These are phyloP conservation scores for Volucella zonaria DNA, from an alignment of 2,888 invertebrate genomes.

Conservation along the genomic window DNA sequence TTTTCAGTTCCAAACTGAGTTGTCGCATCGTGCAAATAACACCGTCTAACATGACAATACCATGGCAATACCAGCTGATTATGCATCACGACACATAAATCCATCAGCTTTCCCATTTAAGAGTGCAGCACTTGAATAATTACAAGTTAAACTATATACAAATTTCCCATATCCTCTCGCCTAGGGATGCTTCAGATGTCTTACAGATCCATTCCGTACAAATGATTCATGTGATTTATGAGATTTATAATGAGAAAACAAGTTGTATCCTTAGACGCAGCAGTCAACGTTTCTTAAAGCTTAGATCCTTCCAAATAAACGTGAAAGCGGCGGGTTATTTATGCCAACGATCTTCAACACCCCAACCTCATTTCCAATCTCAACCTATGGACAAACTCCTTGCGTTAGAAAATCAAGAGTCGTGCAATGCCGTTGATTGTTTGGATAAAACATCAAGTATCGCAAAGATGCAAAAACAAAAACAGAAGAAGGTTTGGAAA, in stretches of 20 bases:
- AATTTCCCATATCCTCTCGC: constrained; percentile 41
- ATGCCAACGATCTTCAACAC: background rate
- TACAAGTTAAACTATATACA: constrained; percentile 62
- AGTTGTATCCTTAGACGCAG: background rate
- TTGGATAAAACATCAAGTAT: constrained; percentile 28
- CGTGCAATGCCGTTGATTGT: constrained; percentile 26
- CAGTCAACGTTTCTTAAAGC: background rate
- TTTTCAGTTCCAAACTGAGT: background rate
- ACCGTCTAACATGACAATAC: constrained; percentile 10
- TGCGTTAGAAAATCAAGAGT: background rate
- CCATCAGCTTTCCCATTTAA: constrained; percentile 53
- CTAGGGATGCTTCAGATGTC: constrained; percentile 2
- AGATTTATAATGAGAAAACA: constrained; percentile 41
- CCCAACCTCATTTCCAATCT: background rate
- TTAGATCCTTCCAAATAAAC: constrained; percentile 8
- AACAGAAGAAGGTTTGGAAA: background rate
- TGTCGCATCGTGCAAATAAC: constrained; percentile 8
- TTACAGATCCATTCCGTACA: constrained; percentile 2
- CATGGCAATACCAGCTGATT: constrained; percentile 26
- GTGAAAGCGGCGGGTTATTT: background rate
- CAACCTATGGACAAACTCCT: background rate
- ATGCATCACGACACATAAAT: constrained; percentile 53
- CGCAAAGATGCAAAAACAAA: constrained; percentile 26
- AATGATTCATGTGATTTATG: constrained; percentile 53
- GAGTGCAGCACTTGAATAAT: constrained; percentile 57